Conservation (phyloP, 2,888 invertebrate species). For the Megastigmus dorsalis region DNA sequence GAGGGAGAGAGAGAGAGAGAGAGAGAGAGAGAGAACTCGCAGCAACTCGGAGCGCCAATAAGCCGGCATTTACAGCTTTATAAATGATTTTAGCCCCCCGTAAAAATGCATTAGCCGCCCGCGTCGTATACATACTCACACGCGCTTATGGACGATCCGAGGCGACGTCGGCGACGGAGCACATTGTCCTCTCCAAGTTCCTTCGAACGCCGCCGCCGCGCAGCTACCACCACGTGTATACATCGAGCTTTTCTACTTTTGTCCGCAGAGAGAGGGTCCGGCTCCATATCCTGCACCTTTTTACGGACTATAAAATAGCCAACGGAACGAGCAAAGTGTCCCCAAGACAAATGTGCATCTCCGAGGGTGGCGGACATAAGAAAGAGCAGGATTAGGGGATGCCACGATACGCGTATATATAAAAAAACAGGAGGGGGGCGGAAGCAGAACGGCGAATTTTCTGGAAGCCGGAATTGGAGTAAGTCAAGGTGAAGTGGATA, state of each 20-base stretch:
- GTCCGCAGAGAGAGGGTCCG: not conserved
- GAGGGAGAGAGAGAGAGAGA: no score
- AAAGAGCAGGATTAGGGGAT: constrained; percentile 15
- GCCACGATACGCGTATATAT: no score
- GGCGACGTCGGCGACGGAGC: not conserved
- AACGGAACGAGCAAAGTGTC: constrained; percentile 42
- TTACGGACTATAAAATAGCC: constrained; percentile 67
- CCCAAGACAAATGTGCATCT: not conserved
- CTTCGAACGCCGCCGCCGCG: not conserved
- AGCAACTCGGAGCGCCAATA: constrained; percentile 63
- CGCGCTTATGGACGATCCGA: no score
- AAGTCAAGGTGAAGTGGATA: constrained; percentile 7
- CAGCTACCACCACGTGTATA: constrained; percentile 9
- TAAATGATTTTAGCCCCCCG: constrained; percentile 73
- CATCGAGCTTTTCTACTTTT: constrained; percentile 35
- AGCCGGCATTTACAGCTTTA: constrained; percentile 73
- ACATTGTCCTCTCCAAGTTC: constrained; percentile 6
- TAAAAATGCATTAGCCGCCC: constrained; percentile 70
- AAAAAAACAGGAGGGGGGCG: constrained; percentile 38
- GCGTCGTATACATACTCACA: not conserved
- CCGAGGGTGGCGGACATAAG: constrained; percentile 19
- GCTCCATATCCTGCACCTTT: constrained; percentile 56
- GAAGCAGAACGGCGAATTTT: constrained; percentile 59
- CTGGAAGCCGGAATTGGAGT: constrained; percentile 6
- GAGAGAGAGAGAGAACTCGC: constrained; percentile 46